Evolutionary conservation across 30 jellyfish, hydroid and myxozoan species (phyloP).

Genomic region (Chironex yamaguchii): DNA sequence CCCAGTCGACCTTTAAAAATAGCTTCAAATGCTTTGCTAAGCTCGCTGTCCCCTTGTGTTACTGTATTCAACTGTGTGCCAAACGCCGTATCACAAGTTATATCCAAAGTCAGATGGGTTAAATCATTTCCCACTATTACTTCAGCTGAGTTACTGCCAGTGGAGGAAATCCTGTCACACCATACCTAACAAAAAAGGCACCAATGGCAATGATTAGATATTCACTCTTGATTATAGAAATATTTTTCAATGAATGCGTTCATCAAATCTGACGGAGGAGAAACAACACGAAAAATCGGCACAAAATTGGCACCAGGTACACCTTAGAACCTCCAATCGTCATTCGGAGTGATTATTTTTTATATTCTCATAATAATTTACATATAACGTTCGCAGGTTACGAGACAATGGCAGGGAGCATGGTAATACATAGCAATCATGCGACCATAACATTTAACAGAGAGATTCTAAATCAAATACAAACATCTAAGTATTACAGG

Average conservation of each 20-base stretch:
- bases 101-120: not conserved
- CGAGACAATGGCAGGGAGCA: not conserved
- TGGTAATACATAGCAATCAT: too few relatives aligned
- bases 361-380: too few relatives aligned
- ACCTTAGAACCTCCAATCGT: too few relatives aligned
- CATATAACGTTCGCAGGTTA: not conserved
- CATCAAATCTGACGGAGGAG: too few relatives aligned
- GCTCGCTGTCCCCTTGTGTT: not conserved
- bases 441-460: not conserved
- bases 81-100: not conserved
- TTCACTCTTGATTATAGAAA: too few relatives aligned
- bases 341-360: too few relatives aligned
- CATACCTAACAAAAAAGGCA: not conserved
- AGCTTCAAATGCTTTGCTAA: not conserved
- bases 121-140: not conserved
- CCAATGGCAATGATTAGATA: not conserved
- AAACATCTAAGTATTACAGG: not conserved
- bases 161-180: not conserved
- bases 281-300: too few relatives aligned
- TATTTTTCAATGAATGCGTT: too few relatives aligned
- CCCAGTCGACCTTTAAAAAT: not conserved
- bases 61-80: not conserved
- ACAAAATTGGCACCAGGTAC: too few relatives aligned
- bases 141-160: not conserved
- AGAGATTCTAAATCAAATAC: not conserved